Percentiles rank a stretch among this genome's conserved stretches.
These are phyloP conservation scores for Myiotriccus ornatus DNA, from an alignment of 2,797 vertebrate genomes.

Conservation along the genomic window DNA sequence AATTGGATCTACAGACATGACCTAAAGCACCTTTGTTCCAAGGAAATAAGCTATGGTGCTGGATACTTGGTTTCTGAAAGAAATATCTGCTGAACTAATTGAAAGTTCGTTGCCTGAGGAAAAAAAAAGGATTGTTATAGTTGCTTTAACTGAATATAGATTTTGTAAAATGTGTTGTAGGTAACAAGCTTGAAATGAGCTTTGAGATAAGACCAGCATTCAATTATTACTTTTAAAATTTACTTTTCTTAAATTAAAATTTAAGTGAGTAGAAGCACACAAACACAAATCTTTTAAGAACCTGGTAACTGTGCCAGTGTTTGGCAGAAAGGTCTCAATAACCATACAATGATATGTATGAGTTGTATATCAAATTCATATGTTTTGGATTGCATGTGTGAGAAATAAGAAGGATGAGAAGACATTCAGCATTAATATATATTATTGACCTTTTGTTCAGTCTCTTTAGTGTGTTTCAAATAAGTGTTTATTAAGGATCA, in stretches of 20 bases:
- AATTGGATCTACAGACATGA: background rate
- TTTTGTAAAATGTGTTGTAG: background rate
- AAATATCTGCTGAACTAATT: background rate
- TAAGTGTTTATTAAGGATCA: background rate
- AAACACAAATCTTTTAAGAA: background rate
- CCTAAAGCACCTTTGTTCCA: background rate
- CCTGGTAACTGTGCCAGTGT: background rate
- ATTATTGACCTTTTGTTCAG: background rate
- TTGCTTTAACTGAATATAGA: background rate
- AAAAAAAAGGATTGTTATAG: accelerated
- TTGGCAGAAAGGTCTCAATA: background rate
- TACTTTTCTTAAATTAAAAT: background rate
- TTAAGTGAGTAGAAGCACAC: background rate
- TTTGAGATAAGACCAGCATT: background rate
- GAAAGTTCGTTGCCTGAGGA: background rate
- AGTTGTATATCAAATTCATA: background rate
- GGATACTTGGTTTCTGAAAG: background rate
- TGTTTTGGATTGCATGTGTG: background rate
- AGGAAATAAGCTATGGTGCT: background rate
- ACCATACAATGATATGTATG: no score
- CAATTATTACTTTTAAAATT: background rate
- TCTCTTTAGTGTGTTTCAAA: background rate
- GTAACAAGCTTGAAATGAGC: background rate
- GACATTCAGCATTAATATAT: background rate
- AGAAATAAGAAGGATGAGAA: background rate